These are phyloP conservation scores for Callithrix jacchus DNA, from an alignment of 2,113 vertebrate genomes.

Conservation along the genomic window DNA sequence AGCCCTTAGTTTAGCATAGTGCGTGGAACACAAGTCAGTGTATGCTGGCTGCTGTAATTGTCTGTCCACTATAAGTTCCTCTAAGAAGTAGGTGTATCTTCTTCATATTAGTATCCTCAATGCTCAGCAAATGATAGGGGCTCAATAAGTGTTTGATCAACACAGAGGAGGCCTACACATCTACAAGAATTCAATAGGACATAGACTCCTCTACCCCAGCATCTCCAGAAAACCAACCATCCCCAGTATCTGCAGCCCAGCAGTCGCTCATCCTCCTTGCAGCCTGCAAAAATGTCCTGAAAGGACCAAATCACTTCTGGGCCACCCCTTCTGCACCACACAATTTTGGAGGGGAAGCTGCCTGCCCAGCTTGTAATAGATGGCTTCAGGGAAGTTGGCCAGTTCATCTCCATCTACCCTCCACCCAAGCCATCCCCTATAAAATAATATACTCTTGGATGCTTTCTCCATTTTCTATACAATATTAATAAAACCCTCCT, in stretches of 20 bases:
- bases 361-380: not conserved
- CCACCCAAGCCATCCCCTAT: not conserved
- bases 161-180: not conserved
- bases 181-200: conserved; percentile 18
- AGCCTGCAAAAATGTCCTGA: not conserved
- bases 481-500: conserved; percentile 11
- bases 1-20: not conserved
- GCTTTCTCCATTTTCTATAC: not conserved
- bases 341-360: not conserved
- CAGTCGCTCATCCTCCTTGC: not conserved
- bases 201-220: not conserved
- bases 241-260: not conserved
- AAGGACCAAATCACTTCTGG: not conserved
- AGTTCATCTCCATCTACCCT: not conserved
- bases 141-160: not conserved
- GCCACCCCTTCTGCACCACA: not conserved
- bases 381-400: not conserved
- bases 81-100: not conserved
- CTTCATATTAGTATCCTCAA: not conserved
- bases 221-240: conserved; percentile 3
- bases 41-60: not conserved
- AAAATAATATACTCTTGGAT: not conserved
- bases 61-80: not conserved
- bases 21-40: not conserved
- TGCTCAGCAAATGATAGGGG: not conserved